Evolutionary conservation across 2,113 vertebrate species (phyloP).

Genomic region (Megalops atlanticus): DNA sequence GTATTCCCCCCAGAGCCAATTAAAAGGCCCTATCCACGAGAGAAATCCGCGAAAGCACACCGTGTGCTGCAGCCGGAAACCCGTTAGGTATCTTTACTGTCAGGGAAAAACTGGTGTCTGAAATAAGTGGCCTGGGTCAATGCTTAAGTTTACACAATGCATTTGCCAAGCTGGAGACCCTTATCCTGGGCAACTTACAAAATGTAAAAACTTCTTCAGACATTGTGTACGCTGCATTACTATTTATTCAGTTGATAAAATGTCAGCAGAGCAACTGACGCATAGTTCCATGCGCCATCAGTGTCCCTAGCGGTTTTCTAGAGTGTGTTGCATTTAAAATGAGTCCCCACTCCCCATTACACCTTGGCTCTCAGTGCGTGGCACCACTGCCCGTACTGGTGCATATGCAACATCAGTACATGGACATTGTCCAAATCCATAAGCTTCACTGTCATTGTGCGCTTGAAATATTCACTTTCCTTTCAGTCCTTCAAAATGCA

Average conservation of each 20-base stretch:
- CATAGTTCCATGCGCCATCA: too few relatives aligned
- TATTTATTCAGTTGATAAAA: not conserved
- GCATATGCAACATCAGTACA: too few relatives aligned
- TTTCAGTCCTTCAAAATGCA: not conserved
- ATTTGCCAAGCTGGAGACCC: not conserved
- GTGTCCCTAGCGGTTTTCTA: too few relatives aligned
- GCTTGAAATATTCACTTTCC: not conserved
- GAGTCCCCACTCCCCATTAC: too few relatives aligned
- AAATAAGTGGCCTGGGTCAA: not conserved
- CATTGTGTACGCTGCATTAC: not conserved
- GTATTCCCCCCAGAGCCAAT: slow-evolving; percentile 5
- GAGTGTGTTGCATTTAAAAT: too few relatives aligned
- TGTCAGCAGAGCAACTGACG: too few relatives aligned
- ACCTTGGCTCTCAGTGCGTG: too few relatives aligned
- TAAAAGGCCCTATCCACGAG: not conserved
- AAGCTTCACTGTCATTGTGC: too few relatives aligned
- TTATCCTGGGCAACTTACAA: not conserved
- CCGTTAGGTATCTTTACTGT: not conserved
- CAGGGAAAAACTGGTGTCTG: not conserved
- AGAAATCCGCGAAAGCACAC: not conserved
- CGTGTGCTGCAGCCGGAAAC: not conserved
- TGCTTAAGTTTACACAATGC: not conserved
- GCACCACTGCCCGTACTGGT: too few relatives aligned
- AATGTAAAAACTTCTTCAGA: not conserved
- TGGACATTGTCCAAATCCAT: too few relatives aligned